Evolutionary conservation across 2,797 vertebrate species (phyloP), one percentile per base, ranked within the genome.

Genomic region (Enteromius trimaculatus): DNA sequence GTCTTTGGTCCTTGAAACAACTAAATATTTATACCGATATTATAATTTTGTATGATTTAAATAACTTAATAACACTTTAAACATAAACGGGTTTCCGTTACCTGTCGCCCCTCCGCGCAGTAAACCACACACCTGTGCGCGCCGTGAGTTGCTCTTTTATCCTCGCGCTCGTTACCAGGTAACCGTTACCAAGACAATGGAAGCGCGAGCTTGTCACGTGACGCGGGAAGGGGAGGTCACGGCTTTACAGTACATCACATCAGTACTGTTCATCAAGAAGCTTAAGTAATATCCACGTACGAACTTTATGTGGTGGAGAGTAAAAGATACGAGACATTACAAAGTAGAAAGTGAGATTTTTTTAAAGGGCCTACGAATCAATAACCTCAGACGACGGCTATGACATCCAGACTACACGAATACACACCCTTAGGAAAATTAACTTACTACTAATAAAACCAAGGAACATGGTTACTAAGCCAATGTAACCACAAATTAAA

Each of bases 161-260:
- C 70, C 13, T 34, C 7, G 31, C 16, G 21, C 29, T 60, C 23
- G 66, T 82, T 80, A 51, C 76, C 23, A 8, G 37, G 58, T 78
- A 26, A 79, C 66, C 16, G 84, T 82, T 86, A 49, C 68, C 70
- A 74, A 3, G 82, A 53, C 58, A 68, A 65, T 51, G 19, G 13
- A 34, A 31, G 55, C 10, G 8, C 37, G n/a, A 51, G 69, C 9
- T 79, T 2, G 17, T 80, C 79, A 81, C 55, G 79, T 71, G 49
- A 55, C 8, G 75, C 58, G 75, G 75, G 75, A 64, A 64, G 23
- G 23, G 14, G 51, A 80, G 51, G 51, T n/a, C 7, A 70, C 6
- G 11, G 14, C n/a, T 76, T 39, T 55, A 13, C 49, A 21, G 5
- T 47, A 37, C 3, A n/a, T 17, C 34, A 14, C 31, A 14, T 6